These are phyloP conservation scores for Pontoporia blainvillei DNA, from an alignment of 2,113 vertebrate genomes.

Conservation along the genomic window DNA sequence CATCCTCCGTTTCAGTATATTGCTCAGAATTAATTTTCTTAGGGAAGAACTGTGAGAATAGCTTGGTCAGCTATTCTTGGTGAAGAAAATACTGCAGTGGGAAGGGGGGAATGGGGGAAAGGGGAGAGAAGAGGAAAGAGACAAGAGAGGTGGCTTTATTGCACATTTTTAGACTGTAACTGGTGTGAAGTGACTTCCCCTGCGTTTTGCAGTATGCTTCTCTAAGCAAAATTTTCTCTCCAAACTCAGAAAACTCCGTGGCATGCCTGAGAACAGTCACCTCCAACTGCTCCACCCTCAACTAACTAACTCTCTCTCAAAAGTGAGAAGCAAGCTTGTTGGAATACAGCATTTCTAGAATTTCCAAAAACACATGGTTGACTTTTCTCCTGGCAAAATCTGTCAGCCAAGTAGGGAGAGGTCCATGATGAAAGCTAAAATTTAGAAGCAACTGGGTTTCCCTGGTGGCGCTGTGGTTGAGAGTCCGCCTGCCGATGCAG, in stretches of 20 bases:
- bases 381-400: background rate
- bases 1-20: background rate
- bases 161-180: background rate
- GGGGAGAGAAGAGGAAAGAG: background rate
- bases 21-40: background rate
- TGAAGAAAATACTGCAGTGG: background rate
- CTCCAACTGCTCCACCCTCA: background rate
- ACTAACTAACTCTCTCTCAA: background rate
- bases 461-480: no score
- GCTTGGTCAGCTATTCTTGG: background rate
- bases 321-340: background rate
- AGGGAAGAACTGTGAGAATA: background rate
- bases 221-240: slow-evolving; percentile 38
- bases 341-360: background rate
- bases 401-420: background rate
- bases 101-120: background rate
- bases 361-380: background rate
- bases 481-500: no score
- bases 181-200: background rate
- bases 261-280: background rate
- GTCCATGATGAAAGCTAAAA: background rate
- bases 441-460: background rate
- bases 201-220: background rate
- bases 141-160: background rate
- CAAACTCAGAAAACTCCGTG: background rate